These are phyloP conservation scores for Parauchenoglanis ngamensis DNA, from an alignment of 2,797 vertebrate genomes.

Conservation along the genomic window DNA sequence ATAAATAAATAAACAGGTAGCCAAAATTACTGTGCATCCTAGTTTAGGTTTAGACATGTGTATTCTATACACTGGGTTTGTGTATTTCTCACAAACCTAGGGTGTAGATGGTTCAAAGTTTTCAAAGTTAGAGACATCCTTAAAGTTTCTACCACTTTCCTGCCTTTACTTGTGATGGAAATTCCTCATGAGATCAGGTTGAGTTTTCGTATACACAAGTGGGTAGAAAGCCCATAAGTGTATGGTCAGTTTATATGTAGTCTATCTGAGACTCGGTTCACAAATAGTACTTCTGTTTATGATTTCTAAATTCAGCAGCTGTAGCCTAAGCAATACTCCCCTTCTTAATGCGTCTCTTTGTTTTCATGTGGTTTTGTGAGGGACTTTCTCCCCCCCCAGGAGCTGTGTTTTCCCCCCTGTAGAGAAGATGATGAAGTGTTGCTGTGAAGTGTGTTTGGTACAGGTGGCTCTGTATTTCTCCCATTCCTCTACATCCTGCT, in stretches of 20 bases:
- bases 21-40: not conserved
- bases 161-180: not conserved
- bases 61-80: too few species aligned
- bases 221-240: not conserved
- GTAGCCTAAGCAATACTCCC: conserved; percentile 12
- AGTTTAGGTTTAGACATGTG: not conserved
- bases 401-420: conserved; percentile 32
- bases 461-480: conserved; percentile 34
- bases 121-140: not conserved
- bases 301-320: conserved; percentile 19
- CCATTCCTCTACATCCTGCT: conserved; percentile 7
- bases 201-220: not conserved
- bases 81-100: not conserved
- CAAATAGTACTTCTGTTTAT: not conserved
- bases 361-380: conserved; percentile 43
- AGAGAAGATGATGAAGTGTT: conserved; percentile 46
- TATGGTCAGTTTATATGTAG: not conserved
- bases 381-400: conserved; percentile 23
- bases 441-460: conserved; percentile 39
- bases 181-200: not conserved
- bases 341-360: conserved; percentile 42
- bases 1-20: not conserved
- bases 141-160: not conserved
- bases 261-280: not conserved
- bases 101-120: not conserved